Percentiles rank a stretch among this genome's conserved stretches.
These are phyloP conservation scores for Onychomys arenicola DNA, from an alignment of 2,797 vertebrate genomes.

Conservation along the genomic window DNA sequence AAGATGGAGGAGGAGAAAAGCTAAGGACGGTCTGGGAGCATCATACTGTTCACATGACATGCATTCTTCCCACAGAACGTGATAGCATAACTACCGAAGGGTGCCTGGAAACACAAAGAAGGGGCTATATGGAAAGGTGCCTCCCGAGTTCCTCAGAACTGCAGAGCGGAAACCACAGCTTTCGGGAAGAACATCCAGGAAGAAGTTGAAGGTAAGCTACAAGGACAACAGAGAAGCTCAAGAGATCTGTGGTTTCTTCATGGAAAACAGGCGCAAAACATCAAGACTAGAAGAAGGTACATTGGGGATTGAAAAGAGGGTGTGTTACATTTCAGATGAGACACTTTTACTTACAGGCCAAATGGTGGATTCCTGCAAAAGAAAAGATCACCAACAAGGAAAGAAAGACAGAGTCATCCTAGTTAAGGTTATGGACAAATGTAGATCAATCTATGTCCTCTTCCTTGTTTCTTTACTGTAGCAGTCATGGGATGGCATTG, in stretches of 20 bases:
- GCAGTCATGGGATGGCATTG: constrained; percentile 47
- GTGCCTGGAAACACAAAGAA: constrained; percentile 83
- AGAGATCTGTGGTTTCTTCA: constrained; percentile 86
- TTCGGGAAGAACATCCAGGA: constrained; percentile 84
- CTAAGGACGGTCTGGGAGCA: constrained; percentile 81
- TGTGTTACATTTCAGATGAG: constrained; percentile 85
- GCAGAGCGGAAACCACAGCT: constrained; percentile 81
- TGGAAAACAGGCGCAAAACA: constrained; percentile 83
- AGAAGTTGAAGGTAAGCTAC: constrained; percentile 84
- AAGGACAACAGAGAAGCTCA: constrained; percentile 86
- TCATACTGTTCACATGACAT: constrained; percentile 86
- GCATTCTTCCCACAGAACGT: constrained; percentile 87
- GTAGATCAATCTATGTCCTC: constrained; percentile 29
- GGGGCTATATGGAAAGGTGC: constrained; percentile 76
- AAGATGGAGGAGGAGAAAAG: constrained; percentile 84
- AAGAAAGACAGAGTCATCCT: constrained; percentile 91
- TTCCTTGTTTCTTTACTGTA: constrained; percentile 46
- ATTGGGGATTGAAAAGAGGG: constrained; percentile 84
- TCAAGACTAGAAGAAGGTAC: constrained; percentile 84
- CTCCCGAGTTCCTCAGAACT: constrained; percentile 84
- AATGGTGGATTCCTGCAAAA: constrained; percentile 97
- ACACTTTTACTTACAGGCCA: constrained; percentile 98
- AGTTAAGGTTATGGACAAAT: constrained; percentile 79
- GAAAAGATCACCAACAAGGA: constrained; percentile 93
- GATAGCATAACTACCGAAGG: constrained; percentile 85